Evolutionary conservation across 2,888 invertebrate species (phyloP).

Genomic region (Drosophila setosimentum): DNA sequence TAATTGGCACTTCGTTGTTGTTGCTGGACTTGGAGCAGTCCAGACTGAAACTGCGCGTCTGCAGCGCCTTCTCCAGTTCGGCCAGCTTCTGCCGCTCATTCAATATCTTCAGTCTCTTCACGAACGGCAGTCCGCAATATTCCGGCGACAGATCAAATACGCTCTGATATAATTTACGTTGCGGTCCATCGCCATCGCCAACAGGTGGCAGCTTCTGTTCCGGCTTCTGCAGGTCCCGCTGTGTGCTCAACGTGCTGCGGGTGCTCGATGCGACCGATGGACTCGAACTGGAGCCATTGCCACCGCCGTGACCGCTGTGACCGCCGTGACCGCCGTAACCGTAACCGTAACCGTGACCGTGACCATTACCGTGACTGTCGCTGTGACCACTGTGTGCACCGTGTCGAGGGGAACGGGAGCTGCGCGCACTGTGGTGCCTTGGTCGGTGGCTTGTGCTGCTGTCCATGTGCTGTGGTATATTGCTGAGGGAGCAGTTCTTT

Average conservation of each 20-base stretch:
- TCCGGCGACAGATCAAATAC: constrained; percentile 95
- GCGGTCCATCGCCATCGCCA: constrained; percentile 31
- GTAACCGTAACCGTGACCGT: constrained; percentile 16
- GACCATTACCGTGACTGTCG: constrained; percentile 34
- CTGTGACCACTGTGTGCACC: constrained; percentile 10
- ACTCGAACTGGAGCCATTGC: constrained; percentile 57
- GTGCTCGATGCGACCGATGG: constrained; percentile 51
- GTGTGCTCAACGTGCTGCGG: constrained; percentile 51
- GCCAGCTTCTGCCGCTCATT: constrained; percentile 95
- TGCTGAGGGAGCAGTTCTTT: constrained; percentile 79
- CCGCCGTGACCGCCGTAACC: too few relatives aligned
- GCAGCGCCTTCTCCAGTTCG: constrained; percentile 91
- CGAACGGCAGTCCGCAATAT: constrained; percentile 93
- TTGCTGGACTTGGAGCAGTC: constrained; percentile 89
- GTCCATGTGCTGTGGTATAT: constrained; percentile 73
- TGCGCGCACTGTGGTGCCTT: constrained; percentile 67
- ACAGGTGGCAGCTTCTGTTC: constrained; percentile 67
- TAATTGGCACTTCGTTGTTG: constrained; percentile 80
- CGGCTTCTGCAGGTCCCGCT: constrained; percentile 63
- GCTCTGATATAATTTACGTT: constrained; percentile 91
- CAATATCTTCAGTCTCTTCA: constrained; percentile 94
- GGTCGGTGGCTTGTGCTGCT: constrained; percentile 17
- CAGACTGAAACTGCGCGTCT: constrained; percentile 92
- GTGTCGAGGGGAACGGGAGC: constrained; percentile 65
- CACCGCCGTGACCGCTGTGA: background rate